Evolutionary conservation across 2,113 vertebrate genomes (phyloP).

Genomic region (Neopipo cinnamomea): DNA sequence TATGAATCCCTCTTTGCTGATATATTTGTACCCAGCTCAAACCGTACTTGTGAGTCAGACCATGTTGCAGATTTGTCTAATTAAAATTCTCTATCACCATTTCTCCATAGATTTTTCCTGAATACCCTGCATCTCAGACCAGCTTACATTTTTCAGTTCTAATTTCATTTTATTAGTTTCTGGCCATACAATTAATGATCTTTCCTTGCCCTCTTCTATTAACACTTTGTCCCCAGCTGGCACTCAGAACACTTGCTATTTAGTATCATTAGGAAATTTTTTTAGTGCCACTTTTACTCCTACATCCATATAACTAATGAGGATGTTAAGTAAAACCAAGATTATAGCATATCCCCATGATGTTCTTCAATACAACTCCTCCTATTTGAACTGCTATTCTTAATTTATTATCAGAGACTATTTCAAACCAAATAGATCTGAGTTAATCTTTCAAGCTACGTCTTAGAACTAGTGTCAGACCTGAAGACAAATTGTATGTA

Average conservation of each 20-base stretch:
- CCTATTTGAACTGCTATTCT: not conserved
- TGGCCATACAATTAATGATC: not conserved
- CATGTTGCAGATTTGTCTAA: not conserved
- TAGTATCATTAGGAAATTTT: not conserved
- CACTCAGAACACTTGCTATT: not conserved
- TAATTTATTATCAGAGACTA: not conserved
- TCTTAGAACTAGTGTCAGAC: not conserved
- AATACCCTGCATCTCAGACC: not conserved
- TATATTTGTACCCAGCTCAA: not conserved
- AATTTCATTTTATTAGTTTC: not conserved
- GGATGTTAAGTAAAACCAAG: slow-evolving; percentile 14
- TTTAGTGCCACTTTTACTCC: slow-evolving; percentile 6
- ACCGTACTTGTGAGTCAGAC: not conserved
- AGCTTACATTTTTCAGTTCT: not conserved
- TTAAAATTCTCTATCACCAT: not conserved
- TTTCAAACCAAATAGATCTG: not conserved
- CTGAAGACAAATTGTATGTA: not conserved
- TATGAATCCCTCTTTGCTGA: not conserved
- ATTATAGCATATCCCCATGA: not conserved
- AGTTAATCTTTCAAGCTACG: not conserved
- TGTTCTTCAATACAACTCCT: not conserved
- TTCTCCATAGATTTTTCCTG: not conserved
- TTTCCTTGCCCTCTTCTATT: slow-evolving; percentile 11
- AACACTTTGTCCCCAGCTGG: not conserved
- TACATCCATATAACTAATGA: not conserved